Base-by-base conservation (phyloP, 2,888 invertebrate genomes). In the Spilarctia lutea region DNA sequence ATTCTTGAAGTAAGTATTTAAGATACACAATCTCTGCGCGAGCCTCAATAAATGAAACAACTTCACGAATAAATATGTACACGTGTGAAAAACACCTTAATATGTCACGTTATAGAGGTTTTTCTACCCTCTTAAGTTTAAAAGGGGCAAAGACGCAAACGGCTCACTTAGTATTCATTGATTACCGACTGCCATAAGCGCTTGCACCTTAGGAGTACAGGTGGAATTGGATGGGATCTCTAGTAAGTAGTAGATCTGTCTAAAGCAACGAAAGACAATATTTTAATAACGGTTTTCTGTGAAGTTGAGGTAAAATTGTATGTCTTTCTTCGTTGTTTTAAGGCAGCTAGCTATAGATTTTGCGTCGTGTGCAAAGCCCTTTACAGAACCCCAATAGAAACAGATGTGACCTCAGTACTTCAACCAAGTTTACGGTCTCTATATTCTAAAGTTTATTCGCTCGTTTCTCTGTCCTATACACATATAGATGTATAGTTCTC, bases 401-500 rank as follows among this genome's bases (percentile, higher is more conserved):
- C 74, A 75, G 68, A 79, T 78, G 72, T 75, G 83, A 83, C 77
- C 83, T 79, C 78, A 45, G 74, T 78, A 65, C 71, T 67, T 56
- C 63, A 45, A 72, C 75, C 72, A 81, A 83, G 81, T 81, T 83
- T 79, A 79, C 75, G 72, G 79, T 72, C 76, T 72, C 75, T 74
- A 78, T 74, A 68, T 78, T 72, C 45, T 76, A 73, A 80, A 81
- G 73, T 81, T 76, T 74, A 80, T 81, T 74, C 67, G 79, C 79
- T 83, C 77, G 71, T 81, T 77, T 80, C 72, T 81, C 78, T 75
- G 80, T 81, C 82, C 72, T 71, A 24, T 75, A 13, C 13, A 39
- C 75, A 74, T 75, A 68, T 75, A 82, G 76, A 78, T 80, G 76
- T 76, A 81, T 80, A 77, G 72, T 73, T 77, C 66, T 67, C 73